Evolutionary conservation across 1,140 invertebrate species (phyloP), one percentile per base, ranked within the genome.

Genomic region (Carposina sasakii): DNA sequence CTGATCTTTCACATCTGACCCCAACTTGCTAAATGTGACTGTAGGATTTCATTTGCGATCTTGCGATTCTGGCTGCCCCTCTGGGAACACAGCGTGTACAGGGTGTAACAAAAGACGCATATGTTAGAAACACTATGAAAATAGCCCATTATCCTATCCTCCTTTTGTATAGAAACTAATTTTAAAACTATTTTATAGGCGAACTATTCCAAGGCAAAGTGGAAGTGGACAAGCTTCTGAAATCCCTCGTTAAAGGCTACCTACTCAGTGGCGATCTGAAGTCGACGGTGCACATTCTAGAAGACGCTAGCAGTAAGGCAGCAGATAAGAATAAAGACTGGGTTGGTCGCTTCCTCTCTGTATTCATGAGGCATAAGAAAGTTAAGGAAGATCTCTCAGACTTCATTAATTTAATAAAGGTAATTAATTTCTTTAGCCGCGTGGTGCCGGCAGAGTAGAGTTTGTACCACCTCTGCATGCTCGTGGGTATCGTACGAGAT

Each of bases 161-260:
- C n/a, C n/a, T n/a, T n/a, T n/a, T n/a, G n/a, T n/a, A n/a, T n/a
- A n/a, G n/a, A n/a, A n/a, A n/a, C n/a, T n/a, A n/a, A n/a, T n/a
- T n/a, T n/a, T n/a, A n/a, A n/a, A n/a, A n/a, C 52, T 56, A 37
- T 20, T 30, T 52, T 48, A 28, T 50, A 84, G 81, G 78, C 57
- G 81, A 84, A 67, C 45, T 71, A 20, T 76, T 73, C 41, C 54
- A 66, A 42, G 68, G 63, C 1, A 87, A 81, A 53, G 52, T 87
- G 0, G 67, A 86, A n/a, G 67, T 58, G 3, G 66, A 73, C 5
- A 47, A 58, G 21, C 10, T 87, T 9, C 30, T 85, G 12, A 60
- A 72, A 21, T 65, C 78, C 0, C 36, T 84, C 20, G 13, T 79
- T 0, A 79, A 64, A 46, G 76, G 73, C 6, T 82, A 72, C 42